Evolutionary conservation across 1,140 invertebrate species (phyloP), one percentile per base, ranked within the genome.

Genomic region (Pectinophora gossypiella): DNA sequence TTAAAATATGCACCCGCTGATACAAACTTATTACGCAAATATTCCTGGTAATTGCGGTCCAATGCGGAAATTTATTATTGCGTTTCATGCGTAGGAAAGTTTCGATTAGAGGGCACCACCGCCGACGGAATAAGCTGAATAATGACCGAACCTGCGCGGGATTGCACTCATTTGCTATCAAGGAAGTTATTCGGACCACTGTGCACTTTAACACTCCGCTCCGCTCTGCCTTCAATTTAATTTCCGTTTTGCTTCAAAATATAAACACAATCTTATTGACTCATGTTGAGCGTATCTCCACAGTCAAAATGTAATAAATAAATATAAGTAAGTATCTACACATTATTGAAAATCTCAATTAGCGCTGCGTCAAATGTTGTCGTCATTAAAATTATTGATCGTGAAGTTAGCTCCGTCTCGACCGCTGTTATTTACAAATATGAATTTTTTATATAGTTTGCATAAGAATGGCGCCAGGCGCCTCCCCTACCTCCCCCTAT

Each of bases 41-140:
- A 58, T 58, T 48, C 48, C 42, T 19, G 40, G 62, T 72, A 74
- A 69, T 75, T 70, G 61, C 66, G 61, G 40, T 53, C 32, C 55
- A 64, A 65, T 62, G 64, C 65, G 72, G 69, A 76, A 79, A 67
- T 72, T 69, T 70, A 77, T 74, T 75, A 73, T 60, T 59, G 57
- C 63, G 49, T 70, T 64, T 59, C 58, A 56, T 71, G 59, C 64
- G 64, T 56, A 61, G 38, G 49, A 61, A 68, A 70, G 49, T 68
- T 77, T 73, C 61, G 66, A 67, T 73, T 72, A 66, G 58, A 68
- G 66, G 56, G 54, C 63, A 49, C 38, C 56, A 51, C 47, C 52
- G 59, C 42, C 56, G 54, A 20, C 61, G 61, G 60, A 73, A 71
- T 76, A 66, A 72, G 55, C 70, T 71, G 69, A 72, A 71, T 76